These are phyloP conservation scores for Ciconia boyciana DNA, from an alignment of 2,113 vertebrate species.

Conservation along the genomic window DNA sequence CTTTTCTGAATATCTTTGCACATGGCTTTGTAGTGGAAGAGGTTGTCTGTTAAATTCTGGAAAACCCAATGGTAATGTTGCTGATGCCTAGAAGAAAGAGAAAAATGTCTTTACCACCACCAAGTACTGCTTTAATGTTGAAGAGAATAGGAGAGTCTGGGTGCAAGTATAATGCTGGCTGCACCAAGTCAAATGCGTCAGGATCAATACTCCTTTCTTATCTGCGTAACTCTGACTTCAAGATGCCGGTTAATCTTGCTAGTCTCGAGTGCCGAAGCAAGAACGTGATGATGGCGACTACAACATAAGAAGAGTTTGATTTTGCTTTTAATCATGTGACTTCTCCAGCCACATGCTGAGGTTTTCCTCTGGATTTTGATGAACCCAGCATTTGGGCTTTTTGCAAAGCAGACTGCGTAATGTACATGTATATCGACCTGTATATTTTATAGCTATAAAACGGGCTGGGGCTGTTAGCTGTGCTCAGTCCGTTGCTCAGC, in stretches of 20 bases:
- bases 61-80: rapidly evolving
- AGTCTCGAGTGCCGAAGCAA: not conserved
- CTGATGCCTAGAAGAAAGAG: not conserved
- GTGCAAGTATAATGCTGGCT: not conserved
- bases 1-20: not conserved
- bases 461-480: not conserved
- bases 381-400: not conserved
- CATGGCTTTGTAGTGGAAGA: not conserved
- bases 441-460: not conserved
- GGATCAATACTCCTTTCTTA: not conserved
- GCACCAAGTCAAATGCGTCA: not conserved
- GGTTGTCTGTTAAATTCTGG: not conserved
- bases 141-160: not conserved
- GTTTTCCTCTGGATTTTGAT: not conserved
- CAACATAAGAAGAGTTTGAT: not conserved
- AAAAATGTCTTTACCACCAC: not conserved
- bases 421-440: not conserved
- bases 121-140: too few relatives aligned
- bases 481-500: not conserved
- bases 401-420: not conserved
- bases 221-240: not conserved
- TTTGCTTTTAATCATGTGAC: not conserved
- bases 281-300: rapidly evolving
- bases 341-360: not conserved
- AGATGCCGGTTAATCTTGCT: not conserved